These are phyloP conservation scores for Antheraea yamamai DNA, from an alignment of 2,888 invertebrate genomes.

Conservation along the genomic window DNA sequence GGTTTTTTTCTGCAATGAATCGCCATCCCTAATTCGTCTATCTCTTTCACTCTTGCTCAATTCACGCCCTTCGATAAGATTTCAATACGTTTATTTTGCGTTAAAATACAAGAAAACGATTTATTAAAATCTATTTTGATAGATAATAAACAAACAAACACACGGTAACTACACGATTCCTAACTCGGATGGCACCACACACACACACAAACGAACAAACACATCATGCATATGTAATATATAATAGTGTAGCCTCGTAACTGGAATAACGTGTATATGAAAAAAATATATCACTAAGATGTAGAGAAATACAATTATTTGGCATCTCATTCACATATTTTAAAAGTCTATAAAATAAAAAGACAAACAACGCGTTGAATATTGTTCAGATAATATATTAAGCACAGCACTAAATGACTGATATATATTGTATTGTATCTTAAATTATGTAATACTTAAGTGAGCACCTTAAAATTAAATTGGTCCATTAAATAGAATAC, in stretches of 20 bases:
- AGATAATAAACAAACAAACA: neutral
- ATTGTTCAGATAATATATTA: slow-evolving; percentile 56
- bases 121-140: neutral
- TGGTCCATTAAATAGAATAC: slow-evolving; percentile 19
- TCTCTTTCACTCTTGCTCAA: neutral
- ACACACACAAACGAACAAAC: slow-evolving; percentile 28
- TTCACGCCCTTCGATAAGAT: neutral
- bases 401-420: slow-evolving; percentile 71
- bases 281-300: slow-evolving; percentile 49
- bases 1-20: no score
- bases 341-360: slow-evolving; percentile 20
- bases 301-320: slow-evolving; percentile 65
- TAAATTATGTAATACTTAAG: slow-evolving; percentile 21
- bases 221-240: slow-evolving; percentile 19
- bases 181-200: slow-evolving; percentile 50
- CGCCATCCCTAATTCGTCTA: neutral
- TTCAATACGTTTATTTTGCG: neutral
- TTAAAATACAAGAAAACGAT: neutral
- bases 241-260: slow-evolving; percentile 51
- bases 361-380: slow-evolving; percentile 29
- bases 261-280: slow-evolving; percentile 49
- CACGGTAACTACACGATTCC: slow-evolving; percentile 2
- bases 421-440: slow-evolving; percentile 27
- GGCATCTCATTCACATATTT: slow-evolving; percentile 73
- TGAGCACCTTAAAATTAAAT: slow-evolving; percentile 26